Evolutionary conservation across 35 echinoderm and acorn worm genomes (phyloP), one percentile per base, ranked within the genome.

Genomic region (Heliocidaris tuberculata): DNA sequence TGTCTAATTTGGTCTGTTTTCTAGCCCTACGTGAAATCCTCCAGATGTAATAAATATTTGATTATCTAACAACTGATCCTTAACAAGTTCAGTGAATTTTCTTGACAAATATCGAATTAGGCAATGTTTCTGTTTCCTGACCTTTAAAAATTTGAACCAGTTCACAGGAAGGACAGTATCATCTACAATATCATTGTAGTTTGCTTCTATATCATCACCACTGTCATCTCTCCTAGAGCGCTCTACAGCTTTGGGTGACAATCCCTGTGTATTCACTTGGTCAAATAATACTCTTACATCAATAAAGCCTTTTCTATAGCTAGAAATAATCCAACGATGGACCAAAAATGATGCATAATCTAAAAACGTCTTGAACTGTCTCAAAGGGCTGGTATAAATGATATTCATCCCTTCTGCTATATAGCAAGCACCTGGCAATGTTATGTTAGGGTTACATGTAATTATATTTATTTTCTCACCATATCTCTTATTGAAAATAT

Each of bases 261-360:
- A 70, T 10, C 96, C 96, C 47, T 97, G 96, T 93, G 96, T 89
- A 42, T 86, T 50, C 0, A 95, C 94, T 47, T 97, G 96, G 48
- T 97, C 96, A 97, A 97, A 95, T 30, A 97, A 60, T 48, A 97
- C 94, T 21, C 96, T 85, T 47, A 97, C 94, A 89, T 95, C 96
- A 30, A 7, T 90, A 60, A 94, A 95, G 9, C 86, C 86, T 30
- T 86, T 94, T 48, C 92, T 85, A 6, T 94, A 94, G 48, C 87
- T 88, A 42, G 50, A 31, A 32, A 88, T 60, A 12, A 97, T 86
- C 96, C 96, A 97, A 17, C 92, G 30, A 85, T 48, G 19, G 31
- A 90, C 85, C 2, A 97, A 47, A 65, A 95, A 95, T n/a, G 49
- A 31, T 48, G 94, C 96, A 95, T 97, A 97, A 35, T 97, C 96